These are phyloP conservation scores for Hemiprocne comata DNA, from an alignment of 2,113 vertebrate genomes.

Conservation along the genomic window DNA sequence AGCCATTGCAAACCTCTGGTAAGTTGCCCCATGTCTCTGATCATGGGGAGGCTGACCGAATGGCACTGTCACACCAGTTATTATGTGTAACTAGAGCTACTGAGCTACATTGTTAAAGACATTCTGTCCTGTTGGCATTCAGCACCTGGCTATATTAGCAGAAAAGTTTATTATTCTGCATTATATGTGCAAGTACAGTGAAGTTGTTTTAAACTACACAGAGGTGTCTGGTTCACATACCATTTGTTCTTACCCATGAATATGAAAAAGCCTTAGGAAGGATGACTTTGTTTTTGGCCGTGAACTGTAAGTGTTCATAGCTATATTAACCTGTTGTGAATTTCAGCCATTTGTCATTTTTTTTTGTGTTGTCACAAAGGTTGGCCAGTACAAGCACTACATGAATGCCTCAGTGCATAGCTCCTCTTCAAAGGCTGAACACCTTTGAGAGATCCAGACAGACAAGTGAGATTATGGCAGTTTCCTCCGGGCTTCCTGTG, in stretches of 20 bases:
- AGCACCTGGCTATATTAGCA: neutral
- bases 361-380: neutral
- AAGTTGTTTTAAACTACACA: neutral
- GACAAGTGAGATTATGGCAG: neutral
- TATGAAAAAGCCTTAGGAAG: neutral
- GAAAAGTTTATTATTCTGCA: neutral
- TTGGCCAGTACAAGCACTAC: neutral
- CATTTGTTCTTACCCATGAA: rapidly evolving
- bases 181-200: neutral
- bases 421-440: neutral
- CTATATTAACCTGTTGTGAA: neutral
- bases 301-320: neutral
- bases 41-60: neutral
- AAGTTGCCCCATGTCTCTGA: neutral
- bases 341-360: neutral
- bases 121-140: neutral
- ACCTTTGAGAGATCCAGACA: neutral
- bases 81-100: neutral
- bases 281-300: neutral
- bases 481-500: neutral
- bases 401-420: neutral
- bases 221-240: neutral
- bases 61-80: neutral
- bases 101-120: neutral
- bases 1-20: neutral